These are phyloP conservation scores for Ips typographus DNA, from an alignment of 1,140 invertebrate genomes.

Conservation along the genomic window DNA sequence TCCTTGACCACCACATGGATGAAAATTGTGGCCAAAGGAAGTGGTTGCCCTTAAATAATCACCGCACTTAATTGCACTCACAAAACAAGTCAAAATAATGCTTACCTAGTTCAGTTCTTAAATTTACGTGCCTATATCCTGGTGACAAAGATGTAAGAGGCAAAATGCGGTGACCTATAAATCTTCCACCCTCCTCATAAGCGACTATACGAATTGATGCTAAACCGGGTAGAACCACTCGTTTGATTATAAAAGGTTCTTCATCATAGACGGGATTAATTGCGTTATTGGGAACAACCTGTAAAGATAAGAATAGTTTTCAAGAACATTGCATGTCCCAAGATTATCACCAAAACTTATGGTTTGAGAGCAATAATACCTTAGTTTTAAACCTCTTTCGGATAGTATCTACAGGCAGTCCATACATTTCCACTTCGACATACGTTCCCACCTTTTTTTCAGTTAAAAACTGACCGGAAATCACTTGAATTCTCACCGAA, in stretches of 20 bases:
- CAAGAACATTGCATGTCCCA: neutral
- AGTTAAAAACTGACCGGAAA: slow-evolving; percentile 91
- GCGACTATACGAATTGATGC: slow-evolving; percentile 94
- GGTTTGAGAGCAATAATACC: slow-evolving; percentile 45
- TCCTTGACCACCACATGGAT: slow-evolving; percentile 92
- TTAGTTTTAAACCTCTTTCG: slow-evolving; percentile 94
- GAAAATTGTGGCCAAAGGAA: slow-evolving; percentile 87
- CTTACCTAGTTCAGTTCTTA: slow-evolving; percentile 86
- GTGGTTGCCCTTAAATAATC: slow-evolving; percentile 63
- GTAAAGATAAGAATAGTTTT: slow-evolving; percentile 6
- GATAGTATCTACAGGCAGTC: slow-evolving; percentile 96
- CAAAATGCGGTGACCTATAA: slow-evolving; percentile 94
- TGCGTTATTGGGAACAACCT: slow-evolving; percentile 87
- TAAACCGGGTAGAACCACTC: slow-evolving; percentile 96
- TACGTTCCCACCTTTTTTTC: slow-evolving; percentile 96
- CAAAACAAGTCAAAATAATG: neutral
- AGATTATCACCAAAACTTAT: neutral
- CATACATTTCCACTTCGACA: slow-evolving; percentile 99
- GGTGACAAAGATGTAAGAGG: slow-evolving; percentile 95
- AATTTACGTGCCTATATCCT: slow-evolving; percentile 85
- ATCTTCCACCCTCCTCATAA: slow-evolving; percentile 92
- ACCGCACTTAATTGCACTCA: neutral
- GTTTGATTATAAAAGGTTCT: slow-evolving; percentile 97
- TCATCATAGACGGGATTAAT: slow-evolving; percentile 96
- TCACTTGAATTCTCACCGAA: slow-evolving; percentile 87